Base-by-base conservation (phyloP, 2,888 invertebrate species). In the Anticlea derivata region DNA sequence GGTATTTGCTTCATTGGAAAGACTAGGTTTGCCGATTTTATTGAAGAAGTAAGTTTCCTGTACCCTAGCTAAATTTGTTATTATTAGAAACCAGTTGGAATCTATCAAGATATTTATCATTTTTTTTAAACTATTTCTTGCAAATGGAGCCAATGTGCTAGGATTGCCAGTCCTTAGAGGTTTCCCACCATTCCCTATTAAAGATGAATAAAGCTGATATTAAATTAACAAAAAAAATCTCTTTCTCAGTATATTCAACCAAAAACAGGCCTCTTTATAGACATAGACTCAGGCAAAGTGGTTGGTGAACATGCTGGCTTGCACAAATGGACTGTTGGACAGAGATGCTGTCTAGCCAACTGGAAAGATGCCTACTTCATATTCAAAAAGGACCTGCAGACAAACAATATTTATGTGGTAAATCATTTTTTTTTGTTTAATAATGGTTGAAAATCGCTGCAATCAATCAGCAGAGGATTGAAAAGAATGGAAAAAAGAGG, bases 1-100 rank as follows among this genome's bases (percentile, higher is more conserved):
- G 99, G 99, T 13, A 98, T 99, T 59, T 99, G 99, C 84, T 99
- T 99, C 78, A 96, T 99, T 73, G 99, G 99, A 0, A 94, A 94
- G 69, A 93, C 97, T 64, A 93, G 95, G 65, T 99, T 99, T 82
- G 93, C 95, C 67, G 77, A 94, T 26, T 99, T 99, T 74, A 97
- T 99, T 70, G 93, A 94, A 56, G 95, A 98, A 91, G 97, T 97
- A 90, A 77, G 81, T 66, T 10, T 24, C 13, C 5, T 7, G 7
- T 1, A 22, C 1, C 8, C 1, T 33, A 34, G 4, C n/a, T n/a
- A 30, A 33, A 33, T 29, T 10, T n/a, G 12, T 10, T 8, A 2
- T 4, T 17, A 29, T 7, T 10, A 22, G 22, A 34, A 20, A 8
- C 29, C n/a, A 33, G 4, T 5, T 12, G 8, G 5, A 27, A 8